Percentiles rank a stretch among this genome's conserved stretches.
phyloP scores from a whole-genome alignment of 1,140 invertebrate genomes.

The Antheraea mylitta region DNA sequence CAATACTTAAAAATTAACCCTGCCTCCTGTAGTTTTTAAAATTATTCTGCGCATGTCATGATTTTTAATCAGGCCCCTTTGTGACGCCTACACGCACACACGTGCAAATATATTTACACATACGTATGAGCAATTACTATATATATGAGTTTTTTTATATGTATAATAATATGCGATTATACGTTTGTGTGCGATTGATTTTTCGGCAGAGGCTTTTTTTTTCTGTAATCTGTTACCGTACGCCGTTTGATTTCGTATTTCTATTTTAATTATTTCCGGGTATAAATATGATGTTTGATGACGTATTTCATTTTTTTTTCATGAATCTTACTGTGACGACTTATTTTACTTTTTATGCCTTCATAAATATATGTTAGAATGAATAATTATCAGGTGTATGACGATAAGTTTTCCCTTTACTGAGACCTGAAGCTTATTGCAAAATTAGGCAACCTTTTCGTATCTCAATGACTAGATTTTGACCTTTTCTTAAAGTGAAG shows the following conservation, averaged over 20 bases:
- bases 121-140: not conserved
- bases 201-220: not conserved
- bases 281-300: no score
- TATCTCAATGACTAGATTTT: no score
- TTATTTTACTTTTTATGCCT: no score
- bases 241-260: not conserved
- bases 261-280: not conserved
- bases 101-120: not conserved
- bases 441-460: no score
- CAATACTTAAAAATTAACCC: constrained; percentile 12
- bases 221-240: not conserved
- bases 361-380: no score
- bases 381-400: no score
- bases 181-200: constrained; percentile 2
- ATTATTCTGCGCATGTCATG: constrained; percentile 36
- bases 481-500: no score
- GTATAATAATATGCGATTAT: constrained; percentile 3
- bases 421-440: no score
- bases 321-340: no score
- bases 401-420: no score
- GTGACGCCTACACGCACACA: constrained; percentile 5
- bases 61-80: constrained; percentile 11
- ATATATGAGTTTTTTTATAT: constrained; percentile 1
- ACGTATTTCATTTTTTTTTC: no score
- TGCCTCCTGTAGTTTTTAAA: constrained; percentile 37